Conservation (phyloP, 2,113 vertebrate species). For the Beaufortia kweichowensis region DNA sequence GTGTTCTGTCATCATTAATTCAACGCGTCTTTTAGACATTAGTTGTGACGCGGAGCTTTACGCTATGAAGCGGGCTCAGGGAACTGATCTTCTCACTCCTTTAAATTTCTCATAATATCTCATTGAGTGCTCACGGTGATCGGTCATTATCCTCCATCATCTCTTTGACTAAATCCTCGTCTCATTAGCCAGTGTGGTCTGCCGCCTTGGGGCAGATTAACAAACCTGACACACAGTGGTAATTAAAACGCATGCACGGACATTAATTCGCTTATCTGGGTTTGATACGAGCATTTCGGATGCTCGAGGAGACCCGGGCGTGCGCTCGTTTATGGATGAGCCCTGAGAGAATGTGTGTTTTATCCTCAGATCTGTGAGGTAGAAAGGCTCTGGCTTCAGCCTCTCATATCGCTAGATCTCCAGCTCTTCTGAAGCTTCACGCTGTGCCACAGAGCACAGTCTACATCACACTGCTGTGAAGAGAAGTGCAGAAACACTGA, state of each 20-base stretch:
- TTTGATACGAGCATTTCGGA: neutral
- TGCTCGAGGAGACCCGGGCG: neutral
- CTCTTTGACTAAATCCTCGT: slow-evolving; percentile 30
- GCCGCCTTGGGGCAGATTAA: slow-evolving; percentile 41
- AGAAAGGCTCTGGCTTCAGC: slow-evolving; percentile 7
- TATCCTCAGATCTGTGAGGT: slow-evolving; percentile 21
- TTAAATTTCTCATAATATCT: slow-evolving; percentile 34
- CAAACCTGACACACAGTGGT: slow-evolving; percentile 37
- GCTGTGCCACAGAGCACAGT: slow-evolving; percentile 16
- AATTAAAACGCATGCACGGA: slow-evolving; percentile 46
- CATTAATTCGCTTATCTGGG: slow-evolving; percentile 21
- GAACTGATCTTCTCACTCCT: neutral
- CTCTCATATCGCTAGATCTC: neutral
- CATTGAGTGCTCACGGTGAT: slow-evolving; percentile 1
- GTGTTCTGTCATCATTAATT: neutral
- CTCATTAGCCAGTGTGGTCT: slow-evolving; percentile 44
- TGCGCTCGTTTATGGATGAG: neutral
- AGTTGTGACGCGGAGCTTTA: slow-evolving; percentile 13
- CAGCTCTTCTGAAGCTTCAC: neutral
- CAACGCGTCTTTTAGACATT: slow-evolving; percentile 32
- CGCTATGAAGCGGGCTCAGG: slow-evolving; percentile 21
- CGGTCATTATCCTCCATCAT: slow-evolving; percentile 19
- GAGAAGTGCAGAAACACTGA: neutral
- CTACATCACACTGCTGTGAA: neutral
- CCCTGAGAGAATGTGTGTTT: neutral